A percentile compares a stretch with the other conserved stretches of the same genome.
Evolutionary conservation across 1,140 invertebrate species (phyloP).

Genomic region (Drosophila santomea): DNA sequence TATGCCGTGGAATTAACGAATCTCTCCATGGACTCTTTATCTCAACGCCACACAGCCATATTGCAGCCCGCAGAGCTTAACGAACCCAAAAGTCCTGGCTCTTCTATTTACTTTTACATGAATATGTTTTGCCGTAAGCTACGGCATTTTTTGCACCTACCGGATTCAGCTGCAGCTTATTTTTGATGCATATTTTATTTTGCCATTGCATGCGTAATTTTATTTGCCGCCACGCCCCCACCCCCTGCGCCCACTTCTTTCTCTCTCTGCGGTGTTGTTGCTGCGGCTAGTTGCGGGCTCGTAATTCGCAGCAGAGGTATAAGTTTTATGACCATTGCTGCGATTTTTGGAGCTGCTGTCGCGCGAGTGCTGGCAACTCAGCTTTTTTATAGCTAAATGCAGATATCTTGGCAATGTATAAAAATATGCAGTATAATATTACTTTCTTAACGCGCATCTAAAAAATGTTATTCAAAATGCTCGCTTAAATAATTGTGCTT

Average conservation of each 20-base stretch:
- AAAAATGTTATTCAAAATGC: no score
- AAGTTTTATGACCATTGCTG: conserved; percentile 69
- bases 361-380: not conserved
- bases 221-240: conserved; percentile 59
- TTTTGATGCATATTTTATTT: conserved; percentile 83
- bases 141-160: conserved; percentile 31
- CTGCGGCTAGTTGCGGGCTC: conserved; percentile 42
- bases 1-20: conserved; percentile 4
- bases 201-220: conserved; percentile 81
- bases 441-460: no score
- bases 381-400: not conserved
- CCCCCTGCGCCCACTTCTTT: conserved; percentile 9
- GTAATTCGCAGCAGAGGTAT: conserved; percentile 59
- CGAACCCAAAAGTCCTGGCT: conserved; percentile 39
- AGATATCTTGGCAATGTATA: no score
- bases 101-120: conserved; percentile 60
- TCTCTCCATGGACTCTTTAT: conserved; percentile 8
- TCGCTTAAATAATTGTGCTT: no score
- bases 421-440: no score
- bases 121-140: conserved; percentile 39
- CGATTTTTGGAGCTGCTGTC: conserved; percentile 34
- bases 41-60: not conserved
- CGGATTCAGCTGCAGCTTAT: conserved; percentile 79
- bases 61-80: conserved; percentile 29
- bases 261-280: conserved; percentile 22